A percentile compares a stretch with the other conserved stretches of the same genome.
Conservation (phyloP, 2,113 vertebrate genomes). For the Pungitius pungitius region DNA sequence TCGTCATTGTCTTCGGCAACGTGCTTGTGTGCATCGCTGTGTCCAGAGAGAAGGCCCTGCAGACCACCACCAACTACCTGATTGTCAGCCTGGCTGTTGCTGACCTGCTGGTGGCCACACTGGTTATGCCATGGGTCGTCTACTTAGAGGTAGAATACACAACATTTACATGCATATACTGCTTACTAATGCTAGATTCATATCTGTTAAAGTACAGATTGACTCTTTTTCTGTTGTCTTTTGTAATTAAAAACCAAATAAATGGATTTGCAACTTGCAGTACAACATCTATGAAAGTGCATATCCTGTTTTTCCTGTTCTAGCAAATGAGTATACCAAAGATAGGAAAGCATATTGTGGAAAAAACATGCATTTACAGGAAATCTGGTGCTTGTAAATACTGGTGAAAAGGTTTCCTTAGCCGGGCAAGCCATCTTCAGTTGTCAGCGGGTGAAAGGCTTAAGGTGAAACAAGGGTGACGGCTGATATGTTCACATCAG, state of each 20-base stretch:
- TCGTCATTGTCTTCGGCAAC: constrained; percentile 95
- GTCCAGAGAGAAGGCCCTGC: constrained; percentile 93
- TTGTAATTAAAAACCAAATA: constrained; percentile 1
- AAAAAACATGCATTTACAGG: background rate
- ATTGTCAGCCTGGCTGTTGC: constrained; percentile 97
- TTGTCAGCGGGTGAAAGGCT: constrained; percentile 34
- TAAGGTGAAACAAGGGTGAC: constrained; percentile 38
- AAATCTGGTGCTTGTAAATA: constrained; percentile 6
- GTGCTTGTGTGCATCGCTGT: constrained; percentile 98
- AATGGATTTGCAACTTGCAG: background rate
- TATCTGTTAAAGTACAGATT: background rate
- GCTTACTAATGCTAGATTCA: background rate
- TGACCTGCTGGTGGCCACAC: constrained; percentile 92
- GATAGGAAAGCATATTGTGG: background rate
- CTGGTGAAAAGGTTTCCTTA: constrained; percentile 11
- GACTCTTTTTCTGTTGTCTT: background rate
- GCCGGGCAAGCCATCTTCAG: constrained; percentile 1
- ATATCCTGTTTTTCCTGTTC: background rate
- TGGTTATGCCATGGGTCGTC: constrained; percentile 98
- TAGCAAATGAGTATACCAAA: background rate
- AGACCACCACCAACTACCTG: constrained; percentile 99
- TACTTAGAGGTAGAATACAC: constrained; percentile 88
- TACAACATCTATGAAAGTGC: background rate
- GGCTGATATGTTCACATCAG: constrained; percentile 42
- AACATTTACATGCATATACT: background rate